These are phyloP conservation scores for Chaenocephalus aceratus DNA, from an alignment of 2,113 vertebrate genomes.

Conservation along the genomic window DNA sequence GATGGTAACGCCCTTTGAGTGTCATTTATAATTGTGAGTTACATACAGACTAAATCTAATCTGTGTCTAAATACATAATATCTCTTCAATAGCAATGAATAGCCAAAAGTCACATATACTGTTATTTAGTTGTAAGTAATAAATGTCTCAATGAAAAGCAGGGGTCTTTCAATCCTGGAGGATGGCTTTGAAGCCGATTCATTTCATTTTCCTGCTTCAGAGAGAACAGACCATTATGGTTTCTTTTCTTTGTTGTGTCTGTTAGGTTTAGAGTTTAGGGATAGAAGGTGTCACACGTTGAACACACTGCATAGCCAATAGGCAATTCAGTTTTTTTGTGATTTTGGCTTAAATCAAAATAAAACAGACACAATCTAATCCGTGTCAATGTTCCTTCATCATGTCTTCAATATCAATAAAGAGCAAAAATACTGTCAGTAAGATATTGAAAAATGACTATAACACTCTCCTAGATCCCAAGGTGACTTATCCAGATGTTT, in stretches of 20 bases:
- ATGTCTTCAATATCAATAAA: neutral
- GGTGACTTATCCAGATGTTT: neutral
- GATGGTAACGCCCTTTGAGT: no score
- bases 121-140: no score
- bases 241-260: no score
- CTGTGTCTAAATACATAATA: no score
- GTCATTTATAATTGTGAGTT: no score
- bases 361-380: neutral
- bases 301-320: neutral
- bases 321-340: neutral
- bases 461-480: neutral
- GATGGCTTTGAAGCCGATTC: no score
- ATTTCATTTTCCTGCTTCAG: no score
- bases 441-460: neutral
- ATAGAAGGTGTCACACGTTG: neutral
- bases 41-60: no score
- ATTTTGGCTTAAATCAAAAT: neutral
- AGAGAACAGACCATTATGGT: no score
- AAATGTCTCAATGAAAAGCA: slow-evolving; percentile 49
- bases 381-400: neutral
- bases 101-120: no score
- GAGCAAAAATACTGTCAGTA: neutral
- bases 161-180: slow-evolving; percentile 28
- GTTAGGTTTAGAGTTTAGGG: no score
- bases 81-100: no score